Evolutionary conservation across 2,888 invertebrate genomes (phyloP).

Genomic region (Lasius fuliginosus): DNA sequence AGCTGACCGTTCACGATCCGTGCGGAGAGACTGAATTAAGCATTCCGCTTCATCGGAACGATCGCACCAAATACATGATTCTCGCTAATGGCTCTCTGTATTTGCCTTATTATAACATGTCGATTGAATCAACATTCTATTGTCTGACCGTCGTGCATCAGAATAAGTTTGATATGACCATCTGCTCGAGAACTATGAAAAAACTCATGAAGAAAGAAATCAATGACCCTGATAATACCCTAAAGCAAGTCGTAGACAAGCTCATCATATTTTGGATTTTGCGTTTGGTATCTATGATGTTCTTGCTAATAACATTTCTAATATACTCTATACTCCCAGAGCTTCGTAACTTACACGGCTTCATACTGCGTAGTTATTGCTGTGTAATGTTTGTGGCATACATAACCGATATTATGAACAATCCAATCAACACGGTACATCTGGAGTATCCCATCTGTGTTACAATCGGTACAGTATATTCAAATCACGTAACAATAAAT

Average conservation of each 20-base stretch:
- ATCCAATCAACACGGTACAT: conserved; percentile 25
- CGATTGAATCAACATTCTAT: conserved; percentile 55
- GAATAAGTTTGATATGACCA: conserved; percentile 58
- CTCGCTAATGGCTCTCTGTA: conserved; percentile 76
- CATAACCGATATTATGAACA: conserved; percentile 67
- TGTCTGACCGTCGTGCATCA: conserved; percentile 67
- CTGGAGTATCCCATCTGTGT: conserved; percentile 71
- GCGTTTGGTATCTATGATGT: conserved; percentile 79
- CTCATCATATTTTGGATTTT: conserved; percentile 61
- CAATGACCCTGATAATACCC: conserved; percentile 6
- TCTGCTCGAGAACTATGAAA: conserved; percentile 67
- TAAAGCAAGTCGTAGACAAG: conserved; percentile 75
- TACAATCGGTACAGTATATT: conserved; percentile 71
- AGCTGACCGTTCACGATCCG: conserved; percentile 65
- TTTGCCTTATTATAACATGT: background rate
- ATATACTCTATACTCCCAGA: conserved; percentile 82
- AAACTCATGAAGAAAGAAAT: too few relatives aligned
- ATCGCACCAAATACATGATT: conserved; percentile 62
- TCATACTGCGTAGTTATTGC: conserved; percentile 81
- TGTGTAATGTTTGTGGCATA: conserved; percentile 80
- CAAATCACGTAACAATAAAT: conserved; percentile 3
- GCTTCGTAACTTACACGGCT: conserved; percentile 83
- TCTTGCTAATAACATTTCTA: conserved; percentile 81
- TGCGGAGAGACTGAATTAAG: conserved; percentile 59
- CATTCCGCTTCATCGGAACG: conserved; percentile 67